A percentile compares a stretch with the other conserved stretches of the same genome.
Evolutionary conservation across 2,797 vertebrate genomes (phyloP).

Genomic region (Anguilla marmorata): DNA sequence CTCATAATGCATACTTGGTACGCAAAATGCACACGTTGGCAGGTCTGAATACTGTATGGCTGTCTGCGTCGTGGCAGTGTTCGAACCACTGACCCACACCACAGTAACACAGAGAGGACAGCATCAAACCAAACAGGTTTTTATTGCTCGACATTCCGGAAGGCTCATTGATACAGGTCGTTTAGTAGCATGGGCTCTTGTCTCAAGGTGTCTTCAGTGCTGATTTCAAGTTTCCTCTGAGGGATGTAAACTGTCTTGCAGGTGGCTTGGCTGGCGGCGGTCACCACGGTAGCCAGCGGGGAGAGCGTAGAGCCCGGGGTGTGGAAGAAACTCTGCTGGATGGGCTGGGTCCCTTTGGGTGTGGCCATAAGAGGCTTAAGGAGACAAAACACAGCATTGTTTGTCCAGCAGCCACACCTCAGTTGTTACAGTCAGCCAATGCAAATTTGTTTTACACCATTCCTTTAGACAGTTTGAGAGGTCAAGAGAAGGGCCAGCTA

Average conservation of each 20-base stretch:
- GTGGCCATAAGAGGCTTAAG: slow-evolving; percentile 78
- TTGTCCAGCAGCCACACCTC: neutral
- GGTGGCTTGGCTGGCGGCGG: slow-evolving; percentile 54
- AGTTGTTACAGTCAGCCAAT: neutral
- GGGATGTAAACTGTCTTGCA: slow-evolving; percentile 74
- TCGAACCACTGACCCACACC: neutral
- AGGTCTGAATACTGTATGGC: slow-evolving; percentile 35
- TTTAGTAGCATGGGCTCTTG: slow-evolving; percentile 40
- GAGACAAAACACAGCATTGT: slow-evolving; percentile 30
- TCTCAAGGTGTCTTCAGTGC: slow-evolving; percentile 69
- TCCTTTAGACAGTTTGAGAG: neutral
- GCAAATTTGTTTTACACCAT: neutral
- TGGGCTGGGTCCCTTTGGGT: slow-evolving; percentile 72
- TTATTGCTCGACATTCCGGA: neutral
- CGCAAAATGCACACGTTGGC: neutral
- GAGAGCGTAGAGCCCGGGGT: slow-evolving; percentile 72
- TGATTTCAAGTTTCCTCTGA: slow-evolving; percentile 87
- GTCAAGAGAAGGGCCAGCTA: neutral
- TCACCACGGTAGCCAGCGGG: slow-evolving; percentile 62
- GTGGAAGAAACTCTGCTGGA: slow-evolving; percentile 83
- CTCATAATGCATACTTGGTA: neutral
- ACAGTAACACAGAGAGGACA: neutral
- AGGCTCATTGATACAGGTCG: slow-evolving; percentile 33
- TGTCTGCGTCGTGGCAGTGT: neutral
- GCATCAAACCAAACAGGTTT: neutral